Evolutionary conservation across 1,140 invertebrate genomes (phyloP).

Genomic region (Drosophila sp.): DNA sequence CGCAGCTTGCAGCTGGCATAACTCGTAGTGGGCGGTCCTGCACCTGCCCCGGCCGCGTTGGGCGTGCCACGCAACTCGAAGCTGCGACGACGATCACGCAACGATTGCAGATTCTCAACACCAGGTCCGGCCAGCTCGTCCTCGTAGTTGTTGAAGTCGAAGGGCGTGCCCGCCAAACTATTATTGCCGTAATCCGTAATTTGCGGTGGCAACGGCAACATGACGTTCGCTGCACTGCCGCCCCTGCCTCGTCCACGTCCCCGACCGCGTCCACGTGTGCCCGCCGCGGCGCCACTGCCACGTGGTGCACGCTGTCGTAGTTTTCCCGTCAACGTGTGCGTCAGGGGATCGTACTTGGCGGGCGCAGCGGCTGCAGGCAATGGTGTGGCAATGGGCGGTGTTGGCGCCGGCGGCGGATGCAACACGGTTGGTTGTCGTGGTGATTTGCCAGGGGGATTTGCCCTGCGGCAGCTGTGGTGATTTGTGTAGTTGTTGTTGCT

Average conservation of each 20-base stretch:
- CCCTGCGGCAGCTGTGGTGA: conserved; percentile 86
- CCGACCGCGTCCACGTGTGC: conserved; percentile 89
- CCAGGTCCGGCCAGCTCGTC: conserved; percentile 90
- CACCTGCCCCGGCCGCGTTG: conserved; percentile 1
- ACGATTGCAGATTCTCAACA: conserved; percentile 91
- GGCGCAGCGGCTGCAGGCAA: conserved; percentile 50
- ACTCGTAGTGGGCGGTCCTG: conserved; percentile 24
- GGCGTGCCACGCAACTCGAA: conserved; percentile 62
- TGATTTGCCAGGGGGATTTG: conserved; percentile 91
- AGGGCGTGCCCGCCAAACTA: conserved; percentile 93
- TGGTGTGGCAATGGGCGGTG: conserved; percentile 61
- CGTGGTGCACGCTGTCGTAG: conserved; percentile 86
- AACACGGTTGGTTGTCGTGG: conserved; percentile 85
- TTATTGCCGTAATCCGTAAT: conserved; percentile 77
- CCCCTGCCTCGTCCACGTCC: conserved; percentile 86
- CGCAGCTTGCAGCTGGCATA: conserved; percentile 48
- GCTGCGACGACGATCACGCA: conserved; percentile 91
- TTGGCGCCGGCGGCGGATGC: conserved; percentile 50
- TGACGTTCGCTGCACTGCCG: conserved; percentile 43
- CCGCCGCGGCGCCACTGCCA: conserved; percentile 84
- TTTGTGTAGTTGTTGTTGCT: conserved; percentile 84
- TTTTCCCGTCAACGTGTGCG: conserved; percentile 78
- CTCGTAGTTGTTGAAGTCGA: conserved; percentile 93
- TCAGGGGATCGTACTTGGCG: conserved; percentile 72
- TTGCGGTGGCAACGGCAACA: conserved; percentile 76